Percentiles rank a stretch among this genome's conserved stretches.
phyloP scores from a whole-genome alignment of 2,113 vertebrate species.

The Lagopus muta region DNA sequence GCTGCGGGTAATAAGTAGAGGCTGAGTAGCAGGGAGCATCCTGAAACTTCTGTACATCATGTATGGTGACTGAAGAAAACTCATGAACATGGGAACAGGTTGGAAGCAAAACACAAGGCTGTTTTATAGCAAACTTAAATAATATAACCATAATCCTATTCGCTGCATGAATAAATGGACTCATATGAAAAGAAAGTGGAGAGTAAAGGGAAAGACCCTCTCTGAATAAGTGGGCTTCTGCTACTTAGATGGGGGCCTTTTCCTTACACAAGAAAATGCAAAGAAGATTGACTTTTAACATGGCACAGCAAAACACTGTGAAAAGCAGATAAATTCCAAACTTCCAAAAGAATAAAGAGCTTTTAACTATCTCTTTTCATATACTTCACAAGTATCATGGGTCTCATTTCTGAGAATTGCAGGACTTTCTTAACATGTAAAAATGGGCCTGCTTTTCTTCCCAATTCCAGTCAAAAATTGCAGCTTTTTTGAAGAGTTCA shows the following conservation, averaged over 20 bases:
- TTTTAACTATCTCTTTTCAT: neutral
- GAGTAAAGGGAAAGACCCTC: neutral
- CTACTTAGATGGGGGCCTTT: neutral
- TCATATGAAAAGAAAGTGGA: neutral
- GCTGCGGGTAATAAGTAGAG: rapidly evolving
- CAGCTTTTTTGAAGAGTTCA: neutral
- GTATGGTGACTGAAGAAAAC: neutral
- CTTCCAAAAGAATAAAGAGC: neutral
- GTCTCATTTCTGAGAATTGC: neutral
- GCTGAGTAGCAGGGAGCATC: neutral
- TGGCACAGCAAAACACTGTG: neutral
- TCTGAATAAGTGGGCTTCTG: neutral
- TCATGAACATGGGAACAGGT: neutral
- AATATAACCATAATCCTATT: neutral
- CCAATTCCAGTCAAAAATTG: neutral
- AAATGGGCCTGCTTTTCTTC: neutral
- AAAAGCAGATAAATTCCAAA: neutral
- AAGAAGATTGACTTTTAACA: neutral
- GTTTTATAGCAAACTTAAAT: neutral
- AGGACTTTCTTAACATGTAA: neutral
- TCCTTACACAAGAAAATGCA: neutral
- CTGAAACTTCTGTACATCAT: neutral
- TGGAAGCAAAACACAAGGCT: neutral
- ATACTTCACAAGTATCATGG: neutral
- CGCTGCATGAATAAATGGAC: neutral